These are phyloP conservation scores for Alosa sapidissima DNA, from an alignment of 2,797 vertebrate species.

Conservation along the genomic window DNA sequence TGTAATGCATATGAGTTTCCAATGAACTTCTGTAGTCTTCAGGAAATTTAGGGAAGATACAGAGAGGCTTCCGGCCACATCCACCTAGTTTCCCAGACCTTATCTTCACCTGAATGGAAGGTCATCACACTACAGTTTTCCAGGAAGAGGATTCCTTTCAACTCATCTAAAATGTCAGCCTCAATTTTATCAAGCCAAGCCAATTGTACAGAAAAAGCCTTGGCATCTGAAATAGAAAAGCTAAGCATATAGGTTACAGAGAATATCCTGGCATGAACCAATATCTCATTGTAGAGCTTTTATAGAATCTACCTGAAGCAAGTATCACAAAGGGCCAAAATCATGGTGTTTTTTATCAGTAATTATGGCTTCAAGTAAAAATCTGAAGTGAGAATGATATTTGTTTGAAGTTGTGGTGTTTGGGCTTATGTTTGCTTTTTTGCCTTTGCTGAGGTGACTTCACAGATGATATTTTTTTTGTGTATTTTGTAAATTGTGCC, in stretches of 20 bases:
- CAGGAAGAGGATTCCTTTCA: slow-evolving; percentile 24
- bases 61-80: not conserved
- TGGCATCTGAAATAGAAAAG: not conserved
- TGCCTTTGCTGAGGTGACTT: not conserved
- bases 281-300: not conserved
- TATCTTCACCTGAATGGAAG: not conserved
- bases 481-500: slow-evolving; percentile 13
- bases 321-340: not conserved
- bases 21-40: not conserved
- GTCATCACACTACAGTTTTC: slow-evolving; percentile 5
- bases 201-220: slow-evolving; percentile 23
- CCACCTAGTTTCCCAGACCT: not conserved
- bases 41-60: not conserved
- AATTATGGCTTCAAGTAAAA: not conserved
- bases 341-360: not conserved
- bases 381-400: not conserved
- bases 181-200: slow-evolving; percentile 45
- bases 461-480: not conserved
- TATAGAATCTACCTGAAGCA: not conserved
- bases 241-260: not conserved
- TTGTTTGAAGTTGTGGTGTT: not conserved
- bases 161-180: slow-evolving; percentile 50
- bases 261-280: not conserved
- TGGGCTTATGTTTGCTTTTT: not conserved
- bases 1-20: not conserved